Conservation (phyloP, 2,888 invertebrate genomes). For the Halictus quadricinctus region DNA sequence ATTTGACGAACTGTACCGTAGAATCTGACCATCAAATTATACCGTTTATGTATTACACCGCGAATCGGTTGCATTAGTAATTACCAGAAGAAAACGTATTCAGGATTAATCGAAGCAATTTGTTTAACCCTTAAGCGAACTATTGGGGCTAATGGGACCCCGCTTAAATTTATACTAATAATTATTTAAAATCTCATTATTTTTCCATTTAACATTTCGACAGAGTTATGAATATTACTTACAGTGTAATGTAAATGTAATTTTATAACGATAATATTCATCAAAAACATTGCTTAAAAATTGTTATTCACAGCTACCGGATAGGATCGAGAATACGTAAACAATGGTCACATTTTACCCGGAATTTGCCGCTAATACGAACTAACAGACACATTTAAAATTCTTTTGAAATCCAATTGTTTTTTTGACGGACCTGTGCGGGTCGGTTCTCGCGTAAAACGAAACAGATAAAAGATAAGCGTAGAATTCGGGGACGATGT, state of each 20-base stretch:
- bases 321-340: background rate
- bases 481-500: slow-evolving; percentile 53
- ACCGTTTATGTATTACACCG: background rate
- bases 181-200: background rate
- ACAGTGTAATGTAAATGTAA: background rate
- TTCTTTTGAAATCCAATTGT: background rate
- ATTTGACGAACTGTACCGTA: background rate
- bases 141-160: too few relatives aligned
- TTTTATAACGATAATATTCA: background rate
- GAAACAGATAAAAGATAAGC: slow-evolving; percentile 21
- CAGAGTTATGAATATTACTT: background rate
- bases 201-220: too few relatives aligned
- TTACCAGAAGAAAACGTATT: background rate
- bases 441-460: background rate
- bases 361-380: background rate
- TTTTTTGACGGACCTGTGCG: slow-evolving; percentile 20
- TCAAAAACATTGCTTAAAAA: background rate
- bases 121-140: background rate
- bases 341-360: background rate
- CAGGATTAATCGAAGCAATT: background rate
- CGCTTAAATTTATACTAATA: background rate
- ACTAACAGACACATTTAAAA: background rate
- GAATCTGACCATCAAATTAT: background rate
- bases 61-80: too few relatives aligned
- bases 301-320: background rate